These are phyloP conservation scores for Sylvietta virens DNA, from an alignment of 2,113 vertebrate species.

Conservation along the genomic window DNA sequence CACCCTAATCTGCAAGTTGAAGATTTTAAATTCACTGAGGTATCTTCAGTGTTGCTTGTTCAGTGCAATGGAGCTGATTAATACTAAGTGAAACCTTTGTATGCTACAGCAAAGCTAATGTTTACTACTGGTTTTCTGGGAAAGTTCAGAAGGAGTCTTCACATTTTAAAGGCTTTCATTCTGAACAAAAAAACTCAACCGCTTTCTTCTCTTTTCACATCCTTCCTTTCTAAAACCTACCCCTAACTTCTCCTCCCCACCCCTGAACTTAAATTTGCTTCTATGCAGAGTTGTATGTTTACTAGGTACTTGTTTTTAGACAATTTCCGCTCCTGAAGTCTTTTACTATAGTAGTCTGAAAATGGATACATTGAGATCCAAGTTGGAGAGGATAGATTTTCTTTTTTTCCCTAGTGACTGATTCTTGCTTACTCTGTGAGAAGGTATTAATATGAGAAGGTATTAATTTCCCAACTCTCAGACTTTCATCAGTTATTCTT, in stretches of 20 bases:
- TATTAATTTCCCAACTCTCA: not conserved
- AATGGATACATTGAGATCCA: not conserved
- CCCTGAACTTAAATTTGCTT: not conserved
- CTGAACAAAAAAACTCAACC: not conserved
- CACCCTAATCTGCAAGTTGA: not conserved
- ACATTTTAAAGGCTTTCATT: not conserved
- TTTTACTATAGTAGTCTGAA: not conserved
- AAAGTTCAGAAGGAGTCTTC: not conserved
- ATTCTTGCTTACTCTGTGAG: not conserved
- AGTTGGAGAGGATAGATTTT: not conserved
- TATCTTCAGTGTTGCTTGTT: not conserved
- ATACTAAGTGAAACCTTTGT: not conserved
- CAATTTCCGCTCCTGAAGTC: not conserved
- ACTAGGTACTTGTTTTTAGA: not conserved
- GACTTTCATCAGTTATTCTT: not conserved
- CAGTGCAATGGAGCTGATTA: not conserved
- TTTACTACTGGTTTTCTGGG: not conserved
- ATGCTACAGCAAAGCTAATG: not conserved
- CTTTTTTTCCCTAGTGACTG: not conserved
- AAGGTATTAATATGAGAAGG: not conserved
- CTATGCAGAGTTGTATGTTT: not conserved
- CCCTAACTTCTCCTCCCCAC: not conserved
- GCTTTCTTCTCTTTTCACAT: not conserved
- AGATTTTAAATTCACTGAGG: not conserved
- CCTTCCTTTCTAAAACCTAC: not conserved